Percentiles rank a stretch among this genome's conserved stretches.
These are phyloP conservation scores for Gadopsis bispinosus DNA, from an alignment of 2,797 vertebrate species.

Conservation along the genomic window DNA sequence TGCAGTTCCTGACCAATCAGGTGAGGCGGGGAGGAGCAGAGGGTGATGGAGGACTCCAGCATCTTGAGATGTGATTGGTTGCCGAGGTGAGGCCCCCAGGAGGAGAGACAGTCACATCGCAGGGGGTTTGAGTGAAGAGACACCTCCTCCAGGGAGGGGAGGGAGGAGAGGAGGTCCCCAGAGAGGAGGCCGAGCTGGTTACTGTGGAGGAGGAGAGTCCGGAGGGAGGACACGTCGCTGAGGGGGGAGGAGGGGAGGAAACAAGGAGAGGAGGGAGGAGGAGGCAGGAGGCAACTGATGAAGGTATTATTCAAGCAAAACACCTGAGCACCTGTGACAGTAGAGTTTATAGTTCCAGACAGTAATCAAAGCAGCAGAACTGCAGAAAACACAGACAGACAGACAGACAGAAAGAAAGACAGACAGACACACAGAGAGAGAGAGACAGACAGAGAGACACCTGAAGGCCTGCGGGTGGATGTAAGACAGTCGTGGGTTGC, in stretches of 20 bases:
- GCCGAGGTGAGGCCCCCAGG: constrained; percentile 83
- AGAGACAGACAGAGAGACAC: constrained; percentile 30
- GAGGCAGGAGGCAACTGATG: too few relatives aligned
- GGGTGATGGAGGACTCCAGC: constrained; percentile 83
- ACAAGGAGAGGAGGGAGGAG: background rate
- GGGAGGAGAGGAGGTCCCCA: constrained; percentile 60
- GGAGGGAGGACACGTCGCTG: constrained; percentile 78
- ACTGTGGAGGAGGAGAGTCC: constrained; percentile 84
- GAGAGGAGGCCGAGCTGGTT: constrained; percentile 85
- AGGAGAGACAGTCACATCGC: constrained; percentile 86
- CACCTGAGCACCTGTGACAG: too few relatives aligned
- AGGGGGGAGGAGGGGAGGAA: background rate
- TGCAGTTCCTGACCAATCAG: constrained; percentile 81
- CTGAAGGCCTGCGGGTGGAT: constrained; percentile 84
- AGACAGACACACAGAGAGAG: too few relatives aligned
- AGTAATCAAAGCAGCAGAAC: too few relatives aligned
- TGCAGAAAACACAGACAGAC: background rate
- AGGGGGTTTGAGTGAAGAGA: constrained; percentile 87
- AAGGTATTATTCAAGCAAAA: too few relatives aligned
- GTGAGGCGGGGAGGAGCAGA: constrained; percentile 82
- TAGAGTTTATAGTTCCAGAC: too few relatives aligned
- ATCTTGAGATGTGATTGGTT: constrained; percentile 82
- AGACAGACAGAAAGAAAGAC: too few relatives aligned
- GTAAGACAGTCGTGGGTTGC: constrained; percentile 85
- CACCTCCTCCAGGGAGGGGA: constrained; percentile 83